Evolutionary conservation across 2,888 invertebrate genomes (phyloP), one percentile per base, ranked within the genome.

Genomic region (Stegophylla sp.): DNA sequence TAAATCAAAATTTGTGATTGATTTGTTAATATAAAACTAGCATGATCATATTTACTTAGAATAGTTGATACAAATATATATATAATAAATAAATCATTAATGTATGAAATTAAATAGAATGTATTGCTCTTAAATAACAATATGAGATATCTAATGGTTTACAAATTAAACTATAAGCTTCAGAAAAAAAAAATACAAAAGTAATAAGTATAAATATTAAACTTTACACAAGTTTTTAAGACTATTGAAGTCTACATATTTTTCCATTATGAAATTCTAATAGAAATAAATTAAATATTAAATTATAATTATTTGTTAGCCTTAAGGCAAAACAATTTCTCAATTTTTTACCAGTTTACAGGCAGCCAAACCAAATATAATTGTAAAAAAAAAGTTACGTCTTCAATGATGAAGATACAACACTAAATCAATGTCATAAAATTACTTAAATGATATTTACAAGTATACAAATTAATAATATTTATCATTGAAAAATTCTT

Each of bases 391-490:
- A 61, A 48, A 64, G 9, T 45, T 56, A 12, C 13, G 12, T 76
- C 64, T 76, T 53, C 64, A 64, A 41, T 56, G 17, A 17, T 63
- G 26, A 28, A 20, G 43, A 28, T n/a, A 75, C 10, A 66, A 3
- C 48, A 34, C 48, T 75, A 64, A 41, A 53, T 53, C 9, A 13
- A 64, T 15, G 4, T 66, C 26, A 66, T 34, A 41, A 66, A 77
- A 56, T 59, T 69, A 59, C 77, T 59, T n/a, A n/a, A 48, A 34
- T 41, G 34, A 23, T 79, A 79, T 79, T 48, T 79, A 79, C 69
- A 79, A 79, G 79, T 79, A 79, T 79, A 79, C 79, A 79, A 69
- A 45, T 79, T 48, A 67, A n/a, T 43, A 43, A 28, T 45, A 73
- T 26, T 41, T 43, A 23, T 56, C 3, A 51, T 34, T 51, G 28